Base-by-base conservation (phyloP, 2,113 vertebrate species). In the Alectura lathami region DNA sequence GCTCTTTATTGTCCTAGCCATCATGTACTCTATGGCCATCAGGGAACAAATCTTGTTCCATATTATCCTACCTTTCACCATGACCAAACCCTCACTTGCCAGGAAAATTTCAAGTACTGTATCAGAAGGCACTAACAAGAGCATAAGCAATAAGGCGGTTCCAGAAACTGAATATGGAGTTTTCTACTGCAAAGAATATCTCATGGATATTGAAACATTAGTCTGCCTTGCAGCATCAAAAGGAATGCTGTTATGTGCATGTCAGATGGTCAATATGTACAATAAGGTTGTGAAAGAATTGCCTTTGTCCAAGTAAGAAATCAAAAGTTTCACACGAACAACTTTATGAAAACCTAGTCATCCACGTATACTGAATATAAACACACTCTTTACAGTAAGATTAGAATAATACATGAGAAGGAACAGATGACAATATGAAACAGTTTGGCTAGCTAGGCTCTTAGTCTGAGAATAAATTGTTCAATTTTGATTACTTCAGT, bases 121-220 rank as follows among this genome's bases (percentile, higher is more conserved):
- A 76, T 16, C 22, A 59, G 74, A 75, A 82, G 7, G 0, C 21
- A 63, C 7, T 11, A 63, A 8, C 5, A 74, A 32, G 45, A 54
- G 29, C 10, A 29, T 22, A 59, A 87, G 2, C 4, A 43, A 21
- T 0, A 0, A n/a, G 81, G 9, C 7, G 17, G 3, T 17, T 67
- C 30, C 8, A 67, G 8, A 40, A 15, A 63, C 20, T 42, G 9
- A 70, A 62, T 29, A 70, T 0, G 2, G 7, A n/a, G n/a, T n/a
- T n/a, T n/a, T n/a, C n/a, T n/a, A n/a, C n/a, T n/a, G n/a, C n/a
- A n/a, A n/a, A n/a, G n/a, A n/a, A n/a, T n/a, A n/a, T n/a, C n/a
- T 29, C 20, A 36, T 13, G 22, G 24, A 2, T 45, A 51, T 15
- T 89, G 60, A 47, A 17, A 38, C 8, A 4, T 4, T 21, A 29